These are phyloP conservation scores for Diachasma alloeum DNA, from an alignment of 1,140 invertebrate genomes.

Conservation along the genomic window DNA sequence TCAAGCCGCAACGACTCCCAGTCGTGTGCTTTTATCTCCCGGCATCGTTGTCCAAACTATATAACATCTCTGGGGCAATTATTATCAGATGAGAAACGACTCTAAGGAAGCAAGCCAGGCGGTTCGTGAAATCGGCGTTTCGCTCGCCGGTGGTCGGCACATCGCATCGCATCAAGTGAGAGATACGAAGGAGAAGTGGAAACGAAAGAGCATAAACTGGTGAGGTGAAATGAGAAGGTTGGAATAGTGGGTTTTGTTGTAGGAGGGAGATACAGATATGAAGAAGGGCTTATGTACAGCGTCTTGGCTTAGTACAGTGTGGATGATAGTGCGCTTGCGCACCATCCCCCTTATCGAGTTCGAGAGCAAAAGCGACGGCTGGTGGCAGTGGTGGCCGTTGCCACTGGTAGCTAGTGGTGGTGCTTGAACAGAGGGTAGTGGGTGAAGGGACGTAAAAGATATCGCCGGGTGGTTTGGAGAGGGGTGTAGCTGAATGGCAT, in stretches of 20 bases:
- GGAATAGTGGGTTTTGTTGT: not conserved
- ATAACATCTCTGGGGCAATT: constrained; percentile 25
- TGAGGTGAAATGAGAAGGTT: not conserved
- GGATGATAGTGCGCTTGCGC: constrained; percentile 35
- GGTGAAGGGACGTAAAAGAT: not conserved
- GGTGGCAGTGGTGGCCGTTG: constrained; percentile 22
- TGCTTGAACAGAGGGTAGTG: constrained; percentile 22
- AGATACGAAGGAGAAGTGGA: not conserved
- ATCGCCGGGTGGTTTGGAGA: not conserved
- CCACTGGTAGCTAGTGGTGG: constrained; percentile 20
- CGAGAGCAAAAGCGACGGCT: constrained; percentile 53
- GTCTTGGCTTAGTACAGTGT: not conserved
- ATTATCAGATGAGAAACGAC: constrained; percentile 47
- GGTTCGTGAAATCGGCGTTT: constrained; percentile 50
- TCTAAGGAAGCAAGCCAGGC: constrained; percentile 45
- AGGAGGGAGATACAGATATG: not conserved
- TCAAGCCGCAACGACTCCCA: constrained; percentile 13
- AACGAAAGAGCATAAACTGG: not conserved
- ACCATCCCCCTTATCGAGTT: constrained; percentile 57
- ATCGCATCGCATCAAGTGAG: constrained; percentile 9
- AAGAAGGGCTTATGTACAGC: not conserved
- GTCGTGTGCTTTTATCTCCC: constrained; percentile 12
- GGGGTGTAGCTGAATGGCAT: constrained; percentile 37
- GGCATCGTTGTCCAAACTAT: constrained; percentile 7
- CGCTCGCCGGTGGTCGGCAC: constrained; percentile 7